Percentiles rank a stretch among this genome's conserved stretches.
phyloP scores from a whole-genome alignment of 2,797 vertebrate genomes.

The Dicrostonyx torquatus region DNA sequence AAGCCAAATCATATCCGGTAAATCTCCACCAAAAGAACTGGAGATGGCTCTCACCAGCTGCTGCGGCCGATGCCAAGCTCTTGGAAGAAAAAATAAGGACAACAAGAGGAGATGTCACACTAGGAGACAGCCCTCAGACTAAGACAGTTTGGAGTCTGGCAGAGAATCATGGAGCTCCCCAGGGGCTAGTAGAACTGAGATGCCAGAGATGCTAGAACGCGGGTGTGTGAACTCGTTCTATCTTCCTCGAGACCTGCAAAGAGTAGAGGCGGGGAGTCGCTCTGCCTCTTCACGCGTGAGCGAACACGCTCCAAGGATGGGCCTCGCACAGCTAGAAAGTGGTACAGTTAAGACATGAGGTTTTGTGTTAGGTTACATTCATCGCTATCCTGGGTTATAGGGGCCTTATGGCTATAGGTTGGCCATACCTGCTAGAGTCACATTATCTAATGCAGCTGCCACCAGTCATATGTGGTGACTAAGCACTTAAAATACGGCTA shows the following conservation, averaged over 20 bases:
- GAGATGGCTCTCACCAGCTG: background rate
- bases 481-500: background rate
- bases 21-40: background rate
- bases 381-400: background rate
- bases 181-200: background rate
- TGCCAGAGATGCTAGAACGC: background rate
- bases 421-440: background rate
- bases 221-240: rapidly evolving
- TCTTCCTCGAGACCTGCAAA: background rate
- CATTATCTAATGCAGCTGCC: background rate
- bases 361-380: background rate
- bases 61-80: background rate
- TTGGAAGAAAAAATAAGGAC: conserved; percentile 3
- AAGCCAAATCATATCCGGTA: background rate
- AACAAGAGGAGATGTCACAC: background rate
- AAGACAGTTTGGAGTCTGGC: background rate
- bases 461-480: background rate
- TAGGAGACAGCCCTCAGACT: too few species aligned
- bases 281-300: rapidly evolving
- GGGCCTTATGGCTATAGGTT: background rate
- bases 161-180: background rate
- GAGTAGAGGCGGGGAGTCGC: background rate
- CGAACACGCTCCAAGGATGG: background rate
- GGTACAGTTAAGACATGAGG: background rate
- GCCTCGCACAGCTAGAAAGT: background rate